Evolutionary conservation across 1,140 invertebrate species (phyloP).

Genomic region (Drosophila santomea): DNA sequence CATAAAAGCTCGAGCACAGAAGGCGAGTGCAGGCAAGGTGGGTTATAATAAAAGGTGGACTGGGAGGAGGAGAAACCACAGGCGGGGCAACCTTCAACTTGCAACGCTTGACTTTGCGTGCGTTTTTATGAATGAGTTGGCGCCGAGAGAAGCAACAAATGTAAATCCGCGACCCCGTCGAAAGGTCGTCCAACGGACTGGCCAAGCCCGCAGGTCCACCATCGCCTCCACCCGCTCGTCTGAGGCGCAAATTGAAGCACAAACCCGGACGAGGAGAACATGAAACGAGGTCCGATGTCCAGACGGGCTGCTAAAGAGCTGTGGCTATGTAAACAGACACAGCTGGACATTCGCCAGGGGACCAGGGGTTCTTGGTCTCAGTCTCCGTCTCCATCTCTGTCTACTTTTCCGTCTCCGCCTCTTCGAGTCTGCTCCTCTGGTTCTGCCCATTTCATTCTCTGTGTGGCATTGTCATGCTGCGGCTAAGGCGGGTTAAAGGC

Average conservation of each 20-base stretch:
- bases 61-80: conserved; percentile 32
- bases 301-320: conserved; percentile 61
- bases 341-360: conserved; percentile 55
- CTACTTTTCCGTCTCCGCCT: neutral
- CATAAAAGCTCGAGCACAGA: conserved; percentile 62
- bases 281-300: conserved; percentile 50
- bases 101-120: conserved; percentile 67
- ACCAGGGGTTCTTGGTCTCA: conserved; percentile 10
- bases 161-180: conserved; percentile 70
- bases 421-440: neutral
- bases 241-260: conserved; percentile 66
- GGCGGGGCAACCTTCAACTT: conserved; percentile 74
- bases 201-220: conserved; percentile 30
- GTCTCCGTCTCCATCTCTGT: conserved; percentile 4
- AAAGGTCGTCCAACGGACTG: conserved; percentile 56
- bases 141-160: conserved; percentile 64
- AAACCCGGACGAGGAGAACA: conserved; percentile 37
- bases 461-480: conserved; percentile 45
- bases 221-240: conserved; percentile 11
- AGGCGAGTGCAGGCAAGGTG: conserved; percentile 2
- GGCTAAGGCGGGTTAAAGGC: conserved; percentile 46
- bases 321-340: conserved; percentile 66
- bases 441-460: conserved; percentile 1
- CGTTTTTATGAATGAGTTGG: conserved; percentile 74
- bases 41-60: neutral